A percentile compares a stretch with the other conserved stretches of the same genome.
These are phyloP conservation scores for Drymodes brunneopygia DNA, from an alignment of 2,113 vertebrate species.

Conservation along the genomic window DNA sequence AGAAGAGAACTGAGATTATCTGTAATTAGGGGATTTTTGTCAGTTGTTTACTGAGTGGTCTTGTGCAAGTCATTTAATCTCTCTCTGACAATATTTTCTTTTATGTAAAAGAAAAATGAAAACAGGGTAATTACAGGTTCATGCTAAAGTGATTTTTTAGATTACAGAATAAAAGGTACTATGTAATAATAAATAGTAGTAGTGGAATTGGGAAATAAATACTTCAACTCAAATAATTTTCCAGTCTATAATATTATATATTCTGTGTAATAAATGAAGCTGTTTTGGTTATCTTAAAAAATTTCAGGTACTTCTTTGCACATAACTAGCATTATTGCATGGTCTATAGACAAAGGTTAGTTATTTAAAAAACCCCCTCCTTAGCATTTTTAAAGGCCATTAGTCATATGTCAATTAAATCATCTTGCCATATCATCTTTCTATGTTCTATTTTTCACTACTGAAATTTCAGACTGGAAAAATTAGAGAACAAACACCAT, in stretches of 20 bases:
- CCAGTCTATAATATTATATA: neutral
- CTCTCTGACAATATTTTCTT: neutral
- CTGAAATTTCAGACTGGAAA: neutral
- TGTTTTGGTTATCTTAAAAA: neutral
- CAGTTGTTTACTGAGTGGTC: neutral
- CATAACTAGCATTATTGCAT: neutral
- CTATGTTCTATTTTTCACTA: neutral
- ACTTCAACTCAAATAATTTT: neutral
- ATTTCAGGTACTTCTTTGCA: neutral
- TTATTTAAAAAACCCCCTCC: rapidly evolving
- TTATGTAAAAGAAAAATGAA: neutral
- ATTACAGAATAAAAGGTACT: neutral
- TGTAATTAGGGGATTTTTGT: neutral
- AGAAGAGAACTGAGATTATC: neutral
- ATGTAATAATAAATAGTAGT: neutral
- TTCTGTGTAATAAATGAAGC: neutral
- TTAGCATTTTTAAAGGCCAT: neutral
- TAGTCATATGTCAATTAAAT: slow-evolving; percentile 44
- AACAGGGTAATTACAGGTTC: neutral
- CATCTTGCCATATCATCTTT: neutral
- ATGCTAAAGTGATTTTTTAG: neutral
- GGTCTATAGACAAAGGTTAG: neutral
- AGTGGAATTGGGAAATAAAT: neutral
- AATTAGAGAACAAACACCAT: neutral
- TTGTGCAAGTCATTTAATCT: neutral